Evolutionary conservation across 2,113 vertebrate species (phyloP), one percentile per base, ranked within the genome.

Genomic region (Aegotheles bennettii): DNA sequence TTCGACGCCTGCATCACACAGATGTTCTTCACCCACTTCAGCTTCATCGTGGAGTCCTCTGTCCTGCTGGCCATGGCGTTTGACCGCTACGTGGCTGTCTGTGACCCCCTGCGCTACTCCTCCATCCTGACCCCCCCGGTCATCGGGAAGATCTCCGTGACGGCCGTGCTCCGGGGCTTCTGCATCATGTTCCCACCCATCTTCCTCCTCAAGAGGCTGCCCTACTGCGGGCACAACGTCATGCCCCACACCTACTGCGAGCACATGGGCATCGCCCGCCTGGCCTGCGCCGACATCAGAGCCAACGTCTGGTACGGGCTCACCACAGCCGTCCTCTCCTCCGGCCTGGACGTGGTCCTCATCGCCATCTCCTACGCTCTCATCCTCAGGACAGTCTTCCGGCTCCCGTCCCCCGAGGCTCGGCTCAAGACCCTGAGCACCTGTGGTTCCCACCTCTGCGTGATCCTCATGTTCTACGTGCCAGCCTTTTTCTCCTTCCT

Each of bases 11-110:
- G 97, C 79, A 0, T 98, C 8, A 95, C 94, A 1, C 98, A 98
- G 94, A 98, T 98, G 97, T 97, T 98, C 91, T 97, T 97, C 73
- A 97, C 97, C 12, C 97, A 98, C 11, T 97, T 97, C 94, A 96
- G 95, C 77, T 98, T 97, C 91, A 97, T 96, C 0, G 82, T 95
- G 10, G 97, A 98, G 9, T 98, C 97, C 2, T 96, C 96, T 0
- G 95, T 97, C 3, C 88, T 98, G 47, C 77, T 97, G 88, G 97
- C 97, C 7, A 98, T 98, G 97, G 97, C 97, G 1, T 95, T 97
- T 0, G 97, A 98, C 89, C 88, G 96, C 0, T 98, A 97, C 10
- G 83, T 98, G 48, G 97, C 97, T 5, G 77, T 98, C 50, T 97
- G 97, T 1, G 63, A 95, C 42, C 98, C 98, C 0, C 88, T 98